Percentiles rank a stretch among this genome's conserved stretches.
phyloP scores from a whole-genome alignment of 2,797 vertebrate species.

The Lemur catta region DNA sequence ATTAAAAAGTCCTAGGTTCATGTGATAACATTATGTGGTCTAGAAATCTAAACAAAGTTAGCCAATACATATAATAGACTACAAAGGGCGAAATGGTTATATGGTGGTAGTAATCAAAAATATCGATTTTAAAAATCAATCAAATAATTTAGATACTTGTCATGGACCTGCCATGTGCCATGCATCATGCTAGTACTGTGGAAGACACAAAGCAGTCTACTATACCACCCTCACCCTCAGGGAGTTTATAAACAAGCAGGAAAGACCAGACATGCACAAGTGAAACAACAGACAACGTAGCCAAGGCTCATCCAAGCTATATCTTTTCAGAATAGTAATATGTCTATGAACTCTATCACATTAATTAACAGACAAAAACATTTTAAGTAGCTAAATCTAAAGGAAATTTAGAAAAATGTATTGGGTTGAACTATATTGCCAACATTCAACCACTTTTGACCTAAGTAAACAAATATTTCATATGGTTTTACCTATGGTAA shows the following conservation, averaged over 20 bases:
- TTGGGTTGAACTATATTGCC: background rate
- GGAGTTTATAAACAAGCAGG: background rate
- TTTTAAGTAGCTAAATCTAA: background rate
- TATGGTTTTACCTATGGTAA: background rate
- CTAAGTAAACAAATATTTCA: background rate
- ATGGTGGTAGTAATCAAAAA: background rate
- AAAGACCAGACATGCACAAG: background rate
- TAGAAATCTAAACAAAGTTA: slow-evolving; percentile 29
- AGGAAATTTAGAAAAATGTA: slow-evolving; percentile 10
- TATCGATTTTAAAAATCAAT: background rate
- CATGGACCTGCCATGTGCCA: background rate
- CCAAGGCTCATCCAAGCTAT: background rate
- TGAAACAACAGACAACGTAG: background rate
- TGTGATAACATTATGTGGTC: background rate
- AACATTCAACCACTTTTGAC: slow-evolving; percentile 10
- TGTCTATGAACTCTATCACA: background rate
- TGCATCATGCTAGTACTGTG: background rate
- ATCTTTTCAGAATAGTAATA: background rate
- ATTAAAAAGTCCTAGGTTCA: slow-evolving; percentile 7
- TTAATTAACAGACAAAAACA: slow-evolving; percentile 16
- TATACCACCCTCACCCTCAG: background rate
- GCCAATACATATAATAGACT: background rate
- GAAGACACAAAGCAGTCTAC: background rate
- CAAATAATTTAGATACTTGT: background rate
- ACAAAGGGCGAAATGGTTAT: background rate